A percentile compares a stretch with the other conserved stretches of the same genome.
Conservation (phyloP, 1,140 invertebrate species). For the Telenomus remus region DNA sequence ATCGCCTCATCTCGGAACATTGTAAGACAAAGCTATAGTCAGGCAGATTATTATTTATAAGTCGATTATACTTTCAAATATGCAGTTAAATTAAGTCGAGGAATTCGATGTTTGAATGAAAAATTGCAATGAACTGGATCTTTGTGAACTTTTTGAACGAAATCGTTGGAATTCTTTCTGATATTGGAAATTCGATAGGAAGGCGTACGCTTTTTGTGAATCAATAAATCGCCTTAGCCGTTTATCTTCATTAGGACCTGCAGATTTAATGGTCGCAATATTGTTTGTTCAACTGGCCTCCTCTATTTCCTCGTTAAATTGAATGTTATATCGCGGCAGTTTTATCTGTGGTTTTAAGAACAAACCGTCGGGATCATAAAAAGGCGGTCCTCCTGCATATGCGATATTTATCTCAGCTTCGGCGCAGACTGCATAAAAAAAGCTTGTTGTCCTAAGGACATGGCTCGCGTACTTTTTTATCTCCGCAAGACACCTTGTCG, state of each 20-base stretch:
- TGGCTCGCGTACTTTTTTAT: slow-evolving; percentile 36
- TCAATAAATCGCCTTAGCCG: slow-evolving; percentile 17
- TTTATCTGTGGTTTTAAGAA: slow-evolving; percentile 21
- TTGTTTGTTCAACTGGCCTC: slow-evolving; percentile 32
- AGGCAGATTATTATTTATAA: no score
- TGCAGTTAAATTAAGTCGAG: no score
- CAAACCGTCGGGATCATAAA: slow-evolving; percentile 16
- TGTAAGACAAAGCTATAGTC: no score
- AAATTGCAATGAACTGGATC: no score
- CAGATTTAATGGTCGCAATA: slow-evolving; percentile 30
- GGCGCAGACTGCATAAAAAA: slow-evolving; percentile 41
- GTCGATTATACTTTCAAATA: no score
- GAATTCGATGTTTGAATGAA: no score
- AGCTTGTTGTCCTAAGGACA: slow-evolving; percentile 29
- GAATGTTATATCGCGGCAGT: slow-evolving; percentile 21
- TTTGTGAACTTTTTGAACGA: no score
- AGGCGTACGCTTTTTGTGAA: slow-evolving; percentile 18
- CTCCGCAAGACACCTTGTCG: slow-evolving; percentile 37
- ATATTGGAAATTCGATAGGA: slow-evolving; percentile 1
- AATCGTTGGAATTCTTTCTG: no score
- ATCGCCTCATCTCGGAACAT: no score
- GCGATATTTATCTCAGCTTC: slow-evolving; percentile 39
- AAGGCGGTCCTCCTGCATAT: slow-evolving; percentile 8
- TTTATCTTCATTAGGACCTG: slow-evolving; percentile 45
- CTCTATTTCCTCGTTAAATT: slow-evolving; percentile 38